A percentile compares a stretch with the other conserved stretches of the same genome.
Conservation (phyloP, 2,888 invertebrate species). For the Elysia crispata region DNA sequence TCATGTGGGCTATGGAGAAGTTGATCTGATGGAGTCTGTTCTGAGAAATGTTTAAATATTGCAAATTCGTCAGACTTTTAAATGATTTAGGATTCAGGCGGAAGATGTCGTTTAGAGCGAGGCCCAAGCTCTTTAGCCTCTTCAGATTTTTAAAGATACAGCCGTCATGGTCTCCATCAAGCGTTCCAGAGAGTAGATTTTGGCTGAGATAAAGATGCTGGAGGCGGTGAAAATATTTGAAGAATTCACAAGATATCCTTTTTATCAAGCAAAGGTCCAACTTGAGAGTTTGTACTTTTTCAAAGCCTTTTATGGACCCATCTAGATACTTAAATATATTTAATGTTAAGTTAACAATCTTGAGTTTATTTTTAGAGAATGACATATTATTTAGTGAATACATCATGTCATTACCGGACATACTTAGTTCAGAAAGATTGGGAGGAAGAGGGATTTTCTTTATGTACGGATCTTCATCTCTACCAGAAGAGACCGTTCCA, state of each 20-base stretch:
- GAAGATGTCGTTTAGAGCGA: constrained; percentile 44
- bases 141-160: constrained; percentile 36
- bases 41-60: constrained; percentile 30
- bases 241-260: constrained; percentile 32
- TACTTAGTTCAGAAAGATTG: constrained; percentile 19
- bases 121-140: constrained; percentile 25
- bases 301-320: constrained; percentile 41
- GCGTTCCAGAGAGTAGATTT: constrained; percentile 37
- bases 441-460: constrained; percentile 37
- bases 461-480: too few relatives aligned
- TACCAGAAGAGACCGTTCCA: too few relatives aligned
- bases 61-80: constrained; percentile 24
- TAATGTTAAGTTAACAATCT: constrained; percentile 23
- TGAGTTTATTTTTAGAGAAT: constrained; percentile 28
- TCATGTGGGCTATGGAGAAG: constrained; percentile 39
- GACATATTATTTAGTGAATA: constrained; percentile 37
- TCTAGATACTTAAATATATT: constrained; percentile 35
- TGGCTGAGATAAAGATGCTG: constrained; percentile 35
- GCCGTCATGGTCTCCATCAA: constrained; percentile 26
- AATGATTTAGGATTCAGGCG: constrained; percentile 11
- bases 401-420: constrained; percentile 33
- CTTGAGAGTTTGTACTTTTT: constrained; percentile 31
- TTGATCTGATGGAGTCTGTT: constrained; percentile 37
- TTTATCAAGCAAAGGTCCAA: constrained; percentile 35
- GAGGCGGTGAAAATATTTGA: constrained; percentile 37